Conservation (phyloP, 2,888 invertebrate genomes). For the Drosophila mayaguana region DNA sequence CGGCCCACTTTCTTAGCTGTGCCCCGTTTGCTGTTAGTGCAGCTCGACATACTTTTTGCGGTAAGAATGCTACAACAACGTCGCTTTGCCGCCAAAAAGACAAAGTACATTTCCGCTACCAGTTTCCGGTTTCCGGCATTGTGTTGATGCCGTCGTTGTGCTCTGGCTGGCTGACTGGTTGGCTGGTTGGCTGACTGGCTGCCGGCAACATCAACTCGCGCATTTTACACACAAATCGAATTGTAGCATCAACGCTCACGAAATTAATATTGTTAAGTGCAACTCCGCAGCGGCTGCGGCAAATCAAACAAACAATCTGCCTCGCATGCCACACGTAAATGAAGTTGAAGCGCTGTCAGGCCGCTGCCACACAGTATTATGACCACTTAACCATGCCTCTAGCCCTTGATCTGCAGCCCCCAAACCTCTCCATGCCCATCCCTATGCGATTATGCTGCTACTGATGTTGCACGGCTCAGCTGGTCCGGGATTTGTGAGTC, state of each 20-base stretch:
- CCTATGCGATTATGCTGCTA: conserved; percentile 1
- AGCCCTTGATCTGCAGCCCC: not conserved
- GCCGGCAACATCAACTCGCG: conserved; percentile 8
- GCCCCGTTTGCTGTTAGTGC: conserved; percentile 52
- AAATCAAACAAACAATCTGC: conserved; percentile 58
- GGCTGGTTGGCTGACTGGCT: not conserved
- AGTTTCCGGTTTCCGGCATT: conserved; percentile 79
- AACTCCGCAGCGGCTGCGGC: conserved; percentile 42
- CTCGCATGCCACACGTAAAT: conserved; percentile 42
- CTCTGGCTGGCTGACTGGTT: not conserved
- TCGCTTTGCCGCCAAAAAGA: conserved; percentile 75
- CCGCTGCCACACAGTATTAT: conserved; percentile 31
- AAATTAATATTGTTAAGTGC: conserved; percentile 73
- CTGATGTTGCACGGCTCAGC: conserved; percentile 8
- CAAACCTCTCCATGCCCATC: not conserved
- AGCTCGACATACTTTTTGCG: conserved; percentile 76
- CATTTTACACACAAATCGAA: conserved; percentile 40
- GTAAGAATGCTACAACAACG: conserved; percentile 72
- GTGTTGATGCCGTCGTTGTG: conserved; percentile 63
- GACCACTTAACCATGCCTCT: conserved; percentile 34
- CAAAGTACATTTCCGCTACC: conserved; percentile 80
- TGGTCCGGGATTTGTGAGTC: conserved; percentile 2
- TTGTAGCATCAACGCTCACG: conserved; percentile 34
- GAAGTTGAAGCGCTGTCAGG: conserved; percentile 39
- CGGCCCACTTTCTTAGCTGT: conserved; percentile 27